Evolutionary conservation across 2,113 vertebrate genomes (phyloP).

Genomic region (Pelobates fuscus): DNA sequence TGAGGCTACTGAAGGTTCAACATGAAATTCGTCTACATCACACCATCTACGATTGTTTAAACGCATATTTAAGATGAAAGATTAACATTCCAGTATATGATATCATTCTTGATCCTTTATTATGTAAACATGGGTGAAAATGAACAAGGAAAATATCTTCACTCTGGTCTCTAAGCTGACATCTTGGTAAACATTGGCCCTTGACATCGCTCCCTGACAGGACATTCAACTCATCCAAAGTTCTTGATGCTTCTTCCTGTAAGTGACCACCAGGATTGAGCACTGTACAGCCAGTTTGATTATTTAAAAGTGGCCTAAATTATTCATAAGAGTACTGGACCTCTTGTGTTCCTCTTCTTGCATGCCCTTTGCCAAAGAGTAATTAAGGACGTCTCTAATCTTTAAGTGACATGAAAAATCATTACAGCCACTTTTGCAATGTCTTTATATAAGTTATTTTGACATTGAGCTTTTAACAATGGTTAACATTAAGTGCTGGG

Average conservation of each 20-base stretch:
- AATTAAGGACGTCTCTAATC: slow-evolving; percentile 48
- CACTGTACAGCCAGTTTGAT: slow-evolving; percentile 2
- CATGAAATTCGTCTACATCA: no score
- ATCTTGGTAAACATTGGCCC: no score
- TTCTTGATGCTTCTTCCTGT: slow-evolving; percentile 32
- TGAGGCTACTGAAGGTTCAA: no score
- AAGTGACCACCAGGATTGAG: slow-evolving; percentile 14
- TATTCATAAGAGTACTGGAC: slow-evolving; percentile 35
- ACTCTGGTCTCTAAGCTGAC: no score
- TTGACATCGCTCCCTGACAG: no score
- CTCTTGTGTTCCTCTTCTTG: background rate
- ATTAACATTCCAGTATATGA: no score
- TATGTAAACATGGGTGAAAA: no score
- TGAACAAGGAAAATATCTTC: no score
- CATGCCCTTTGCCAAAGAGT: slow-evolving; percentile 36
- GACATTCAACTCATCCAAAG: no score
- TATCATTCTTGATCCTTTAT: no score
- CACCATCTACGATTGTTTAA: no score
- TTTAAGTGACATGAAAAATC: slow-evolving; percentile 49
- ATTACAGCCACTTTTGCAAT: slow-evolving; percentile 44
- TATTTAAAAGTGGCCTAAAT: slow-evolving; percentile 25
- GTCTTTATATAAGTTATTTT: slow-evolving; percentile 42
- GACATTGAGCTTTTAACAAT: slow-evolving; percentile 44
- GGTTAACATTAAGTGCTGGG: slow-evolving; percentile 39
- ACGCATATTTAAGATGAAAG: no score